Percentiles rank a stretch among this genome's conserved stretches.
Conservation (phyloP, 2,888 invertebrate species). For the Hipparchia sbordonii region DNA sequence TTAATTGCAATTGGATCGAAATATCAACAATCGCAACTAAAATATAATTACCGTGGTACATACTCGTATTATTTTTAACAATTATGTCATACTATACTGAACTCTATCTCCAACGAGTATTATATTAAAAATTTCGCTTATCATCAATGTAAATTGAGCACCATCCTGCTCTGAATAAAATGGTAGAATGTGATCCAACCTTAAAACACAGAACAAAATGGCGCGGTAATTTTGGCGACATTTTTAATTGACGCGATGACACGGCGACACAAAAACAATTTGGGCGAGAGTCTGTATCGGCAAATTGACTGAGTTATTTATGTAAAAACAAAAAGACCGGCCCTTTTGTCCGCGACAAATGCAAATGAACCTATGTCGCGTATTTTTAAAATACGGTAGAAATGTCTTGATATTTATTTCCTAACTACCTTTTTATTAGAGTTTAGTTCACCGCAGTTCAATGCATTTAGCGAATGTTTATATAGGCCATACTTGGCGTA, state of each 20-base stretch:
- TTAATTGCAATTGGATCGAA: too few relatives aligned
- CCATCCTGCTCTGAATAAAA: not conserved
- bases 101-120: too few relatives aligned
- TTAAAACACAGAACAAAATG: slow-evolving; percentile 23
- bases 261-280: slow-evolving; percentile 52
- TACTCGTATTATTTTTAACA: too few relatives aligned
- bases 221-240: slow-evolving; percentile 47
- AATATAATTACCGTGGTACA: too few relatives aligned
- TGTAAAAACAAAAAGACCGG: slow-evolving; percentile 42
- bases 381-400: not conserved
- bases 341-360: slow-evolving; percentile 30
- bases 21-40: too few relatives aligned
- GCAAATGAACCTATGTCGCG: slow-evolving; percentile 25
- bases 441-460: too few relatives aligned
- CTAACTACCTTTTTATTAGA: too few relatives aligned
- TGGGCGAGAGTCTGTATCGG: slow-evolving; percentile 47
- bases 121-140: not conserved
- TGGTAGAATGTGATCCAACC: not conserved
- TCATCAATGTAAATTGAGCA: not conserved
- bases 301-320: slow-evolving; percentile 66
- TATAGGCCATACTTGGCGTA: too few relatives aligned
- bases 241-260: slow-evolving; percentile 65
- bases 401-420: not conserved
- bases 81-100: too few relatives aligned
- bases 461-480: too few relatives aligned